Evolutionary conservation across 2,113 vertebrate genomes (phyloP).

Genomic region (Morone saxatilis): DNA sequence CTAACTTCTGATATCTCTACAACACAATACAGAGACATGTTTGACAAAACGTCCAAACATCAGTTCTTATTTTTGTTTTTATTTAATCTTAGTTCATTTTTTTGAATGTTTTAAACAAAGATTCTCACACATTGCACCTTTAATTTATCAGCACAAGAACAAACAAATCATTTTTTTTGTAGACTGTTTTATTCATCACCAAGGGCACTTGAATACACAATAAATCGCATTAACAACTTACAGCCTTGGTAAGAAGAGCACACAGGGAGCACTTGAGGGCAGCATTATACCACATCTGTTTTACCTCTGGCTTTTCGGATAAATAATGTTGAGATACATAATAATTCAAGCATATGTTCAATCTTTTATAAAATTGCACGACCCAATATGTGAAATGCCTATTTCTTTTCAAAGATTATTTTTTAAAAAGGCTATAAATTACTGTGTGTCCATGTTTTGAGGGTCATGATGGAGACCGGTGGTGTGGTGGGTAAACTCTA

Average conservation of each 20-base stretch:
- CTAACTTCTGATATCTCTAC: background rate
- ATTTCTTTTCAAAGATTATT: conserved; percentile 24
- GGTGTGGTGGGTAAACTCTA: background rate
- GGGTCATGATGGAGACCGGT: background rate
- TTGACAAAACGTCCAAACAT: no score
- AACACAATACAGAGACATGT: background rate
- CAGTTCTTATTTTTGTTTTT: no score
- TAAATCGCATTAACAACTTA: conserved; percentile 17
- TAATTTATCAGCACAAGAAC: background rate
- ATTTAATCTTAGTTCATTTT: no score
- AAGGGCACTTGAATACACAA: conserved; percentile 13
- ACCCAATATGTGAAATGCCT: conserved; percentile 14
- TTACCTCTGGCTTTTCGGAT: conserved; percentile 39
- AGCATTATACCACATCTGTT: conserved; percentile 27
- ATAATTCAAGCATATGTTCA: conserved; percentile 60
- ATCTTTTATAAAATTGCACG: conserved; percentile 50
- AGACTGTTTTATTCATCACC: conserved; percentile 7
- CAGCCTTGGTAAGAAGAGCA: conserved; percentile 12
- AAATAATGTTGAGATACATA: conserved; percentile 54
- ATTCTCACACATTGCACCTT: no score
- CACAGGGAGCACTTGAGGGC: conserved; percentile 34
- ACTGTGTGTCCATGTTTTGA: background rate
- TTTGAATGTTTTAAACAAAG: no score
- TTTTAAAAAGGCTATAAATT: background rate
- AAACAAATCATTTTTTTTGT: background rate